phyloP scores from a whole-genome alignment of 2,888 invertebrate genomes.

The Agrotis clavis region DNA sequence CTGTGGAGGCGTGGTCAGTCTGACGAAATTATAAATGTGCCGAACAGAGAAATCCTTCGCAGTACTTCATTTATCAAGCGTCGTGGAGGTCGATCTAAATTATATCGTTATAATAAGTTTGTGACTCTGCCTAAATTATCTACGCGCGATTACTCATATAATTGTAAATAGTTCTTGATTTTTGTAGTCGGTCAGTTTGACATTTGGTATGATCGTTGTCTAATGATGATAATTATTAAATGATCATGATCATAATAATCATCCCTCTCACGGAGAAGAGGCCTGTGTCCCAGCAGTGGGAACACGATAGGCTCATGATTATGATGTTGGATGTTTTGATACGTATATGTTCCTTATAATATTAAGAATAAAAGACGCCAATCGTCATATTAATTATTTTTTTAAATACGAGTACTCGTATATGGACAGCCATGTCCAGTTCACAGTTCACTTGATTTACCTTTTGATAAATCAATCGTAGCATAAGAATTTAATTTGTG shows the following conservation, averaged over 20 bases:
- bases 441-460: too few species aligned
- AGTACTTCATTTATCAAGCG: constrained; percentile 66
- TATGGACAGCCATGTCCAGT: constrained; percentile 4
- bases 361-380: background rate
- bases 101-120: constrained; percentile 62
- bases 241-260: too few species aligned
- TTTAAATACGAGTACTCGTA: background rate
- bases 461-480: background rate
- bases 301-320: background rate
- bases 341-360: background rate
- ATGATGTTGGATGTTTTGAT: background rate
- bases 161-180: constrained; percentile 31
- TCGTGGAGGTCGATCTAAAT: constrained; percentile 58
- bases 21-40: constrained; percentile 61
- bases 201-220: too few species aligned
- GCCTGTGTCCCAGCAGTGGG: too few species aligned
- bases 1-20: constrained; percentile 28
- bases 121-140: constrained; percentile 57
- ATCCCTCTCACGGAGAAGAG: too few species aligned
- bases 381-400: constrained; percentile 3
- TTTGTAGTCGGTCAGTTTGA: constrained; percentile 14
- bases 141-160: constrained; percentile 51
- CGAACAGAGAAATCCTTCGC: constrained; percentile 54
- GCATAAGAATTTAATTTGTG: constrained; percentile 17
- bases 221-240: too few species aligned